Percentiles rank a stretch among this genome's conserved stretches.
phyloP scores from a whole-genome alignment of 2,797 vertebrate species.

The Hippopotamyrus pictus region DNA sequence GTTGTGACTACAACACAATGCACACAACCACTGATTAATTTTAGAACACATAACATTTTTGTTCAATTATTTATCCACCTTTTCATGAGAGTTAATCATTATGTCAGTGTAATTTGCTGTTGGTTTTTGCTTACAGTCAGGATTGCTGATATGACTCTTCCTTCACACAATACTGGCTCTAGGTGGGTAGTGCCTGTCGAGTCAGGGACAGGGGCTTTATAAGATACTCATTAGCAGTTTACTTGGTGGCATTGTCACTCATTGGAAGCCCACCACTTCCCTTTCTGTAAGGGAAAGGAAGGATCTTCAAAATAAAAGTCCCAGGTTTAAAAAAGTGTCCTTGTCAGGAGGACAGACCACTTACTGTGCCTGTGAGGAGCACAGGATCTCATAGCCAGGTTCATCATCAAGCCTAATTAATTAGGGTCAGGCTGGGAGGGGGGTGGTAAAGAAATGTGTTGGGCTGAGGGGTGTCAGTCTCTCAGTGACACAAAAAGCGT shows the following conservation, averaged over 20 bases:
- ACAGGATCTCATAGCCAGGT: background rate
- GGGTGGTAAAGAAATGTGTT: background rate
- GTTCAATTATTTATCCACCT: background rate
- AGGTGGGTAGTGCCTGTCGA: background rate
- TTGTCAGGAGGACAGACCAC: background rate
- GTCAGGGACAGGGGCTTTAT: background rate
- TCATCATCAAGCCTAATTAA: background rate
- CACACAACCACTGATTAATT: background rate
- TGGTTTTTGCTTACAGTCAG: background rate
- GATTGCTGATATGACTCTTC: background rate
- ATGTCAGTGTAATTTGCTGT: background rate
- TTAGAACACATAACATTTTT: background rate
- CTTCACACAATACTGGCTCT: background rate
- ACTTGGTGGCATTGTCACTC: background rate
- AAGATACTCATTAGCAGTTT: constrained; percentile 1
- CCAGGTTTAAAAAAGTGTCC: background rate
- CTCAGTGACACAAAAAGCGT: background rate
- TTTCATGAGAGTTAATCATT: background rate
- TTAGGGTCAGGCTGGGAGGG: background rate
- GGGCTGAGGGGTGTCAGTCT: background rate
- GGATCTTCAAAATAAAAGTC: background rate
- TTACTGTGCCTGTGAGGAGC: background rate
- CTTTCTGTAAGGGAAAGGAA: background rate
- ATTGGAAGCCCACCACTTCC: background rate
- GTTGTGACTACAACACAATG: background rate